These are phyloP conservation scores for Drosophila neutralis DNA, from an alignment of 2,888 invertebrate species.

Conservation along the genomic window DNA sequence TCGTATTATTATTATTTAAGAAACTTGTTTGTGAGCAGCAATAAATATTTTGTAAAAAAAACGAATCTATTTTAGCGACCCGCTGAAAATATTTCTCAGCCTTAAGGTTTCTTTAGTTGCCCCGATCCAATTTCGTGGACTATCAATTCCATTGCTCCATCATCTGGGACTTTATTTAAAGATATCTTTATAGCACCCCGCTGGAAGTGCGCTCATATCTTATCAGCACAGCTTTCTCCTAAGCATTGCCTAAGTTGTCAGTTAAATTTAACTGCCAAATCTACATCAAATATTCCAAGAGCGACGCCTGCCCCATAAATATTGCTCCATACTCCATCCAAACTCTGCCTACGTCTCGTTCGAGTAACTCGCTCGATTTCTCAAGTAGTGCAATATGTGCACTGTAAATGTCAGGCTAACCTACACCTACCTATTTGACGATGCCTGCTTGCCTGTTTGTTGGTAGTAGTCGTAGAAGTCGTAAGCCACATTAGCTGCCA, in stretches of 20 bases:
- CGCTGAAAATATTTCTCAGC: neutral
- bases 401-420: constrained; percentile 38
- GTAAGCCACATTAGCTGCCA: constrained; percentile 31
- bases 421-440: constrained; percentile 58
- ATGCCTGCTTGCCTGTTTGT: constrained; percentile 15
- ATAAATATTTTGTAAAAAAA: neutral
- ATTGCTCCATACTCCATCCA: neutral
- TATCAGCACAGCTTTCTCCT: constrained; percentile 20
- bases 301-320: constrained; percentile 37
- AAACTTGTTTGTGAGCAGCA: neutral
- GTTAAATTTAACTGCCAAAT: constrained; percentile 46
- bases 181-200: neutral
- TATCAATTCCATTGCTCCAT: neutral
- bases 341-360: constrained; percentile 2
- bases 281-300: constrained; percentile 50
- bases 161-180: constrained; percentile 1
- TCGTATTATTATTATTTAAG: neutral
- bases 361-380: constrained; percentile 39
- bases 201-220: constrained; percentile 13
- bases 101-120: neutral
- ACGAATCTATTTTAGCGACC: neutral
- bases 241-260: constrained; percentile 41
- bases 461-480: neutral
- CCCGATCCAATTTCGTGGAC: neutral
- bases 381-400: constrained; percentile 48